A percentile compares a stretch with the other conserved stretches of the same genome.
Evolutionary conservation across 2,113 vertebrate species (phyloP).

Genomic region (Vulpes ferrilata): DNA sequence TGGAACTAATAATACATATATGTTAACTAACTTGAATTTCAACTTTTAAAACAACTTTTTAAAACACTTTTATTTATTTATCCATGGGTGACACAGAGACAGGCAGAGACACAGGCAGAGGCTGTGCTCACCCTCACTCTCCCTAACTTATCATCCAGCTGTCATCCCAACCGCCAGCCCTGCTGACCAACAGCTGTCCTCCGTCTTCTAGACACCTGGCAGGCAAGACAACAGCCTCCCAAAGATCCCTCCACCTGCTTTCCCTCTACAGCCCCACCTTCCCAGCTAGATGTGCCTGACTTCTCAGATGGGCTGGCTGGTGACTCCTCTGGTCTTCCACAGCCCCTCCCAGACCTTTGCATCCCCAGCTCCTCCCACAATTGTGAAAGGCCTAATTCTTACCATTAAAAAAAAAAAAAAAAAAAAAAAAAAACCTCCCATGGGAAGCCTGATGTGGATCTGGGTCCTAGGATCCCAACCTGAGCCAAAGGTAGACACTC

Average conservation of each 20-base stretch:
- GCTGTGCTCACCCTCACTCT: not conserved
- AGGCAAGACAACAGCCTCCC: not conserved
- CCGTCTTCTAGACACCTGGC: not conserved
- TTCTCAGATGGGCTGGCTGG: not conserved
- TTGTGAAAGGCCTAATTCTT: not conserved
- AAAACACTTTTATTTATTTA: too few relatives aligned
- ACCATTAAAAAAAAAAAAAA: not conserved
- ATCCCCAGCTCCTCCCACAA: accelerated
- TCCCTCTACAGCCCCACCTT: not conserved
- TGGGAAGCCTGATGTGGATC: too few relatives aligned
- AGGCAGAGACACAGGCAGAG: too few relatives aligned
- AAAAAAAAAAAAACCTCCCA: not conserved
- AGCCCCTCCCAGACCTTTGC: not conserved
- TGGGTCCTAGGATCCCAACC: too few relatives aligned
- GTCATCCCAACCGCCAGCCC: not conserved
- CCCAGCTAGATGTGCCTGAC: not conserved
- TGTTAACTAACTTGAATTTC: not conserved
- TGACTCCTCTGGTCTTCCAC: not conserved
- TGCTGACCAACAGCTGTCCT: not conserved
- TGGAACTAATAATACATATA: not conserved
- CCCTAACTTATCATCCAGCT: not conserved
- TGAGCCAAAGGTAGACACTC: too few relatives aligned
- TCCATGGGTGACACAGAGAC: too few relatives aligned
- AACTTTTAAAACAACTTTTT: not conserved
- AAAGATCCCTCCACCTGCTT: not conserved